A percentile compares a stretch with the other conserved stretches of the same genome.
Evolutionary conservation across 2,797 vertebrate species (phyloP).

Genomic region (Acanthis flammea): DNA sequence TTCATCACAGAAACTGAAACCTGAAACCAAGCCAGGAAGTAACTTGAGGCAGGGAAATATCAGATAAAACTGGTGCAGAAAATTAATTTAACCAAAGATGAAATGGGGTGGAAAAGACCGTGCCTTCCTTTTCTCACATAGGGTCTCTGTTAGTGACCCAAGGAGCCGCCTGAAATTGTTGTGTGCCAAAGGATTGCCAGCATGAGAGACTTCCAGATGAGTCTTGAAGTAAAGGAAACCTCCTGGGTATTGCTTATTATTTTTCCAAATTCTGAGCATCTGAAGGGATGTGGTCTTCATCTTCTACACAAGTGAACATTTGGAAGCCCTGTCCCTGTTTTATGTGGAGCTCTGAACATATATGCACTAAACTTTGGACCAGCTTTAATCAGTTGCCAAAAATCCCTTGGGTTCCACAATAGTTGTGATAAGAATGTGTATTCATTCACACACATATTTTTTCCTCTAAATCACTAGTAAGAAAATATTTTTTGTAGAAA

Average conservation of each 20-base stretch:
- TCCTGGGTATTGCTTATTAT: neutral
- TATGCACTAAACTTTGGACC: neutral
- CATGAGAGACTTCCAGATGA: neutral
- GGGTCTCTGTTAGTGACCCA: neutral
- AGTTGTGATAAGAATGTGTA: neutral
- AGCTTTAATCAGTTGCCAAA: neutral
- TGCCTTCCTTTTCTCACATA: neutral
- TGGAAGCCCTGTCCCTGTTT: neutral
- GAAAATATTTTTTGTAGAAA: neutral
- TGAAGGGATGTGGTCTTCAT: neutral
- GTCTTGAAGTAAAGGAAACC: neutral
- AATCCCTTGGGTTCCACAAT: neutral
- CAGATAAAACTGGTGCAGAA: neutral
- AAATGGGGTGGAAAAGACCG: neutral
- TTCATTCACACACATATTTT: accelerated
- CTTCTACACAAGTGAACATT: neutral
- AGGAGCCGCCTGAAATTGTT: neutral
- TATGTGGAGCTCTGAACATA: neutral
- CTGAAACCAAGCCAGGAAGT: neutral
- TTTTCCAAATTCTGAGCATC: neutral
- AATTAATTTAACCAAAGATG: neutral
- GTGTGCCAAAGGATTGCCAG: neutral
- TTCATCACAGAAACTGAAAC: neutral
- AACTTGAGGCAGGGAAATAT: neutral
- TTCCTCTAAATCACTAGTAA: neutral